Evolutionary conservation across 2,797 vertebrate species (phyloP).

Genomic region (Pantherophis alleghaniensis): DNA sequence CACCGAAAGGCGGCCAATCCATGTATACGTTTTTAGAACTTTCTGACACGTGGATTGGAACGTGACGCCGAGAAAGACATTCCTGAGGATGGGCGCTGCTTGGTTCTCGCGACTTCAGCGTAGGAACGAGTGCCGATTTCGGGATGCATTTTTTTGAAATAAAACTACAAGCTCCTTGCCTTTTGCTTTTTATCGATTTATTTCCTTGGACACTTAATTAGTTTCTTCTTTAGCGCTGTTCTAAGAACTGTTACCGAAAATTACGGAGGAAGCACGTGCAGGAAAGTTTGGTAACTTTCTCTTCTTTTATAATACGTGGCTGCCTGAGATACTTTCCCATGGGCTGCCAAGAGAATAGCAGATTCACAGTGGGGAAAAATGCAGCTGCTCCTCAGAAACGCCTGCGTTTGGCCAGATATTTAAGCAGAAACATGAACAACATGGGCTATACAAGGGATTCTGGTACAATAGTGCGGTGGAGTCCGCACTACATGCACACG

Average conservation of each 20-base stretch:
- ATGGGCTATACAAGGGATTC: background rate
- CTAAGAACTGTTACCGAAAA: background rate
- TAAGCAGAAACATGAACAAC: background rate
- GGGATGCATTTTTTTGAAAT: background rate
- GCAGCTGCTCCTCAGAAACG: background rate
- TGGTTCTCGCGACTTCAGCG: background rate
- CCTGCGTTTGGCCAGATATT: background rate
- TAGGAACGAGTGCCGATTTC: background rate
- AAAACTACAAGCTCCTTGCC: background rate
- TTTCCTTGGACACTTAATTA: background rate
- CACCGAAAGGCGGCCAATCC: background rate
- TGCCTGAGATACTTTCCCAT: background rate
- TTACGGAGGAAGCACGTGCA: background rate
- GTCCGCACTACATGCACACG: background rate
- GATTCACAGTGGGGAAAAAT: background rate
- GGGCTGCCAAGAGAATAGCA: background rate
- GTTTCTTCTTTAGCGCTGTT: background rate
- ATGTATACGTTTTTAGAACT: background rate
- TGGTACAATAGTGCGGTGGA: background rate
- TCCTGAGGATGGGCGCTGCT: background rate
- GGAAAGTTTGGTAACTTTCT: background rate
- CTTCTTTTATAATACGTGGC: background rate
- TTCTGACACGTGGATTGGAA: background rate
- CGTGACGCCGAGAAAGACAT: background rate
- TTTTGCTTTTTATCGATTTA: background rate